Percentiles rank a stretch among this genome's conserved stretches.
Evolutionary conservation across 2,888 invertebrate species (phyloP).

Genomic region (Ennomos erosarius): DNA sequence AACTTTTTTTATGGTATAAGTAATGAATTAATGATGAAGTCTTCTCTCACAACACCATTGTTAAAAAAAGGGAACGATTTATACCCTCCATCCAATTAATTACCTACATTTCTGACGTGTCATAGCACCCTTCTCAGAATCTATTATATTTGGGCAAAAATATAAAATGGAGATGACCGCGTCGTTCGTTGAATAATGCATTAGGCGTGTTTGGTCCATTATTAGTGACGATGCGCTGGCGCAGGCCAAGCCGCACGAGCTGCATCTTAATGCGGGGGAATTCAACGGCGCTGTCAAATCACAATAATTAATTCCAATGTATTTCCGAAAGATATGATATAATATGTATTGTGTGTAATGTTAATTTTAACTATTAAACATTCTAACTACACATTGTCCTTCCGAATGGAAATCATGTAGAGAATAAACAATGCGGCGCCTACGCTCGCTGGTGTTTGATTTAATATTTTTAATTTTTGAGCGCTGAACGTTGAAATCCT

Average conservation of each 20-base stretch:
- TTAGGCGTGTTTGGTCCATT: constrained; percentile 68
- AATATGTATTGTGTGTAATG: constrained; percentile 25
- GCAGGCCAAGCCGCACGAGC: constrained; percentile 75
- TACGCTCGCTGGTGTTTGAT: not conserved
- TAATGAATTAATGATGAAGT: constrained; percentile 8
- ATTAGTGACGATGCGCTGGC: constrained; percentile 68
- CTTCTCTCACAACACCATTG: constrained; percentile 6
- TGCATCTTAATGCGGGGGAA: constrained; percentile 76
- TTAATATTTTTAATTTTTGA: constrained; percentile 5
- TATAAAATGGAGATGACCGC: constrained; percentile 64
- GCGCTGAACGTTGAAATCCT: constrained; percentile 27
- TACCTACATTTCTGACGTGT: constrained; percentile 10
- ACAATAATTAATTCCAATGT: constrained; percentile 64
- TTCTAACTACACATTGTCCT: constrained; percentile 36
- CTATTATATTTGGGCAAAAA: constrained; percentile 56
- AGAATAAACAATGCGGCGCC: constrained; percentile 25
- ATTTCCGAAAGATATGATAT: constrained; percentile 53
- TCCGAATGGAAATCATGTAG: constrained; percentile 45
- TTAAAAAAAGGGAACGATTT: constrained; percentile 9
- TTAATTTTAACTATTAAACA: constrained; percentile 57
- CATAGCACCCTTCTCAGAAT: constrained; percentile 37
- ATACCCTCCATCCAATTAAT: constrained; percentile 11
- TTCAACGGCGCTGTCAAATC: constrained; percentile 64
- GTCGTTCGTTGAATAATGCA: constrained; percentile 75
- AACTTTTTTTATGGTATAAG: too few relatives aligned